Evolutionary conservation across 1,140 invertebrate species (phyloP).

Genomic region (Aphelinus certus): DNA sequence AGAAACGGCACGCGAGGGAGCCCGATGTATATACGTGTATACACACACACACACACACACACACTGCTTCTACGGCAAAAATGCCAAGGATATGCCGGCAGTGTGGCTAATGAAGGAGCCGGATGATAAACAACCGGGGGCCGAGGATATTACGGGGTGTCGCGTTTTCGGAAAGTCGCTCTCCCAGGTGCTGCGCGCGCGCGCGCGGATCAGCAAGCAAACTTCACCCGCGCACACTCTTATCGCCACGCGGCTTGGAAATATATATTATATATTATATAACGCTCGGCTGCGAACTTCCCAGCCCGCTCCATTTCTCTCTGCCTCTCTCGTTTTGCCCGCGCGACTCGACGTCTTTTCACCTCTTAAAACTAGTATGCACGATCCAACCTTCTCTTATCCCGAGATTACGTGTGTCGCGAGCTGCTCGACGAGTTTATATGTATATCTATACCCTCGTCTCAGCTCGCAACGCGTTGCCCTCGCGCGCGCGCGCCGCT

Average conservation of each 20-base stretch:
- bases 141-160: background rate
- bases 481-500: no score
- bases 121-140: conserved; percentile 4
- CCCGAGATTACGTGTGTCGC: no score
- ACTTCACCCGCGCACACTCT: conserved; percentile 14
- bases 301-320: conserved; percentile 17
- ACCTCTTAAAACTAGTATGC: no score
- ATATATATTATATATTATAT: background rate
- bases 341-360: no score
- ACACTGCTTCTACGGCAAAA: background rate
- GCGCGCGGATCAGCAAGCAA: conserved; percentile 1
- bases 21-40: no score
- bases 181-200: background rate
- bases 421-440: no score
- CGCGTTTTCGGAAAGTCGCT: conserved; percentile 4
- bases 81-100: background rate
- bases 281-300: conserved; percentile 22
- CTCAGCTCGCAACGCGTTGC: no score
- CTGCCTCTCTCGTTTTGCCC: conserved; percentile 5
- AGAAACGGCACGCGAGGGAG: background rate
- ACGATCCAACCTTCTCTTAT: no score
- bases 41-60: no score
- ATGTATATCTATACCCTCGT: no score
- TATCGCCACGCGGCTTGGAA: conserved; percentile 23
- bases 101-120: background rate